Conservation (phyloP, 2,797 vertebrate species). For the Orientallactaga sibirica region DNA sequence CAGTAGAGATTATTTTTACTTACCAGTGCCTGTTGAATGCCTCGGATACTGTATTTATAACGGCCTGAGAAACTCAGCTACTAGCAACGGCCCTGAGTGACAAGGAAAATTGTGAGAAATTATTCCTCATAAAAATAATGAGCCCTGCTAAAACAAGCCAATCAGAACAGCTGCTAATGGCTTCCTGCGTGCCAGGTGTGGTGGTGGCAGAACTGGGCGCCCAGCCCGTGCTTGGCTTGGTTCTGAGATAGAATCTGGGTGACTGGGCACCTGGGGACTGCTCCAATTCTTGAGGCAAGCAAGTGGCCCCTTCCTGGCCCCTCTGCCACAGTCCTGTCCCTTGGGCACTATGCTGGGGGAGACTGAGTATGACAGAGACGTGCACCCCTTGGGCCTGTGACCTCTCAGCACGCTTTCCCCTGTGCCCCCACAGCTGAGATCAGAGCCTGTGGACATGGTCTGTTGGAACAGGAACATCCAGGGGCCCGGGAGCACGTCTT, state of each 20-base stretch:
- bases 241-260: background rate
- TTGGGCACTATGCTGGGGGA: accelerated
- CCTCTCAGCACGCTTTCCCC: too few species aligned
- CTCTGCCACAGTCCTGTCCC: too few species aligned
- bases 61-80: constrained; percentile 15
- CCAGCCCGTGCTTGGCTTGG: background rate
- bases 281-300: background rate
- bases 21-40: background rate
- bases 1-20: constrained; percentile 65
- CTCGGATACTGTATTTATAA: constrained; percentile 74
- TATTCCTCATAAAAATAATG: constrained; percentile 76
- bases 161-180: constrained; percentile 68
- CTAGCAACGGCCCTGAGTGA: constrained; percentile 71
- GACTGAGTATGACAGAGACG: accelerated
- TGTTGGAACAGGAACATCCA: background rate
- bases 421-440: accelerated
- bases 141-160: constrained; percentile 50
- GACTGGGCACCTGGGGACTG: background rate
- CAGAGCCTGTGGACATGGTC: background rate
- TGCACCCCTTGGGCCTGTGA: accelerated
- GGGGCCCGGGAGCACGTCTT: accelerated
- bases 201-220: background rate
- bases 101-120: constrained; percentile 79
- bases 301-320: accelerated
- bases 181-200: constrained; percentile 66